Base-by-base conservation (phyloP, 2,113 vertebrate species). In the Smithornis capensis region DNA sequence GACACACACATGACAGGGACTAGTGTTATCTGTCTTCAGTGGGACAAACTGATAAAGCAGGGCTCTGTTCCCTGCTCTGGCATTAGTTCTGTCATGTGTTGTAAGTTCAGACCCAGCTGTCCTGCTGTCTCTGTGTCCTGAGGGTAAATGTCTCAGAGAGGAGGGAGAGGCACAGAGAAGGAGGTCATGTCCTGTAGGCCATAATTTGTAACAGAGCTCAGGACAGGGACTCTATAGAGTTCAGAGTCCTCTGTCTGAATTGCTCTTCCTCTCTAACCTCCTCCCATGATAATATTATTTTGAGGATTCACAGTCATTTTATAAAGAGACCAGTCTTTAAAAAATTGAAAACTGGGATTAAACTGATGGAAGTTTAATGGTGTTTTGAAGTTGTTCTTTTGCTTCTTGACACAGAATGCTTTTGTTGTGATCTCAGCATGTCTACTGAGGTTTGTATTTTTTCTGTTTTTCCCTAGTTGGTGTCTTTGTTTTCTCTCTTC, bases 401-500 rank as follows among this genome's bases (percentile, higher is more conserved):
- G 28, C n/a, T 82, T 93, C 81, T 76, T 67, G 53, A 40, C 16
- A 44, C 78, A 57, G 27, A 65, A 47, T 84, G 37, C 13, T 73
- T 88, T 71, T 88, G 52, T 76, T 53, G 38, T 63, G 33, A 50
- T 65, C 56, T 79, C 44, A 55, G 62, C 38, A 40, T 27, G 27
- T 47, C 57, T 91, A 5, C 31, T 94, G 49, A 92, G 7, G 15
- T 80, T 57, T 78, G 31, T 56, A 38, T 59, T 75, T 23, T 38
- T 86, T 49, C 24, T 70, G 40, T 84, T 93, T 86, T 44, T 94
- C 45, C 94, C 67, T 95, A 98, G 98, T 98, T 52, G 98, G 98
- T 10, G 97, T 98, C 19, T 98, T 98, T 83, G 91, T 98, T 9
- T 99, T 98, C 96, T 98, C 98, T 47, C 98, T 98, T 69, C 93